Conservation (phyloP, 2,797 vertebrate genomes). For the Apodemus agrarius region DNA sequence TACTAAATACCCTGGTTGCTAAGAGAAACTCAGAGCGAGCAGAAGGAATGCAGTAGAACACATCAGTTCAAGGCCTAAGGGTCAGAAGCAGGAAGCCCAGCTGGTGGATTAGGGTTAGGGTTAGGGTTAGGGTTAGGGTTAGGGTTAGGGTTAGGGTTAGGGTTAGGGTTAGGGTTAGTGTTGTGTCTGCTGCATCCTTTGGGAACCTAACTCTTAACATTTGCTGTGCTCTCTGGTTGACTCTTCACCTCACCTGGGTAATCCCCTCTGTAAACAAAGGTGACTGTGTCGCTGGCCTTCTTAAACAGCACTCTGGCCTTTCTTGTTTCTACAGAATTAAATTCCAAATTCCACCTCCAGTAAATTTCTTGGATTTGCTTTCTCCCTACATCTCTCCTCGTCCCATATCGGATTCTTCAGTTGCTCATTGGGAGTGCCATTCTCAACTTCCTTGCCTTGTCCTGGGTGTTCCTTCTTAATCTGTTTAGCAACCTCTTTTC, state of each 20-base stretch:
- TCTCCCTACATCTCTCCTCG: neutral
- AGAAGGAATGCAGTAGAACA: neutral
- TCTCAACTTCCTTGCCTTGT: neutral
- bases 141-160: too few relatives aligned
- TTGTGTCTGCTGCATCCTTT: accelerated
- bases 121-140: too few relatives aligned
- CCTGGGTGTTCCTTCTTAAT: neutral
- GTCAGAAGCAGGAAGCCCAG: neutral
- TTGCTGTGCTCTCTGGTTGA: accelerated
- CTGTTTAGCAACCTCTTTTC: neutral
- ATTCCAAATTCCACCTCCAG: neutral
- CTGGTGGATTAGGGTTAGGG: too few relatives aligned
- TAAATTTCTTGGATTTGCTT: neutral
- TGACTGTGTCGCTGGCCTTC: neutral
- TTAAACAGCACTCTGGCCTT: neutral
- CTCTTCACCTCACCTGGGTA: neutral
- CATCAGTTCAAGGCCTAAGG: neutral
- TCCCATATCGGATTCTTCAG: neutral
- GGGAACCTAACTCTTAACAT: neutral
- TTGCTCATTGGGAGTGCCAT: accelerated
- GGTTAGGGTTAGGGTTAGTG: too few relatives aligned
- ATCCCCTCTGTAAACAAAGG: neutral
- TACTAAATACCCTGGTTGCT: neutral
- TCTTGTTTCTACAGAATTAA: neutral
- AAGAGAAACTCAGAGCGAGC: neutral